Base-by-base conservation (phyloP, 2,797 vertebrate genomes). In the Ctenochaetus hawaiiensis region DNA sequence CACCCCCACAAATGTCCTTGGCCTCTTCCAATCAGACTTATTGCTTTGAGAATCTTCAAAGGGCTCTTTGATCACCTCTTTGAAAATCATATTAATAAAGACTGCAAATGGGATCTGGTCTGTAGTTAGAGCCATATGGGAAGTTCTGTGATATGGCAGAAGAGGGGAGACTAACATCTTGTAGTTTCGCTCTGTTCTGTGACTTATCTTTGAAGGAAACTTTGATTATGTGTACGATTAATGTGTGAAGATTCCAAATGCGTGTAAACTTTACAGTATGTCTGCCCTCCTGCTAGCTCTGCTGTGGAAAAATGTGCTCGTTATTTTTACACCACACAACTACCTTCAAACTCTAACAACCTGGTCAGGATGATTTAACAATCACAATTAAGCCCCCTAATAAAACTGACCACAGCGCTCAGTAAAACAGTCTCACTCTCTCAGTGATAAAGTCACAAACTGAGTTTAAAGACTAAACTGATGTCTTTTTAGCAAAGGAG, bases 1-100 rank as follows among this genome's bases (percentile, higher is more conserved):
- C 44, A 62, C 63, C 12, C 22, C 17, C 43, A 57, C 30, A 51
- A 17, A 45, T 10, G 48, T 75, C 77, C 61, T 76, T 73, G 60
- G 69, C 43, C 51, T 53, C 37, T 78, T 59, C 65, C 68, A 87
- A 87, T 89, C 82, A 86, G 34, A 86, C n/a, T 30, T 76, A 82
- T 84, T 79, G 52, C 76, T 82, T 48, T 58, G 47, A 75, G 57
- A 61, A 75, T 80, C 81, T 89, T 92, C 90, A 92, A 91, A 90
- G 75, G 63, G 14, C 18, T 69, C 87, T 92, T 91, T 92, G 87
- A 92, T 92, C 84, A 85, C 74, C 59, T 77, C 79, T 85, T 86
- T 82, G 60, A 84, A 87, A 87, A 76, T 75, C 67, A 80, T 87
- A 30, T 67, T 62, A 10, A 79, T 65, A 67, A 67, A 69, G 84